Evolutionary conservation across 2,888 invertebrate species (phyloP), one percentile per base, ranked within the genome.

Genomic region (Ophioninae sp.): DNA sequence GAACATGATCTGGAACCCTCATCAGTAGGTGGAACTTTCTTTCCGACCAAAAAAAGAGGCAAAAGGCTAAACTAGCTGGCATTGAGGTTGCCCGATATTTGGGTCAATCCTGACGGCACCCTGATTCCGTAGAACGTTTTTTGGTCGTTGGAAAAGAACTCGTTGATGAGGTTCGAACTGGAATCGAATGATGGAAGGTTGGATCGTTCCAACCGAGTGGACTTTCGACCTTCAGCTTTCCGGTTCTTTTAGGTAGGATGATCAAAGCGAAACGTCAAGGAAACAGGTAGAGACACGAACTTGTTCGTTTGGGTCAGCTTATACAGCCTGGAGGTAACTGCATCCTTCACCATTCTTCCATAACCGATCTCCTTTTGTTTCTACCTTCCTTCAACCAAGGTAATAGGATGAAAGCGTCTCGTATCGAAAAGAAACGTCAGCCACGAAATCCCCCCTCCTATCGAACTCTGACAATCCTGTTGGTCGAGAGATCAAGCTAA

Each of bases 141-240:
- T 69, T 80, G 51, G 51, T 79, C 64, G 39, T 17, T 75, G 67
- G 17, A 63, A 63, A 23, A 61, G 39, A 73, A 44, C 58, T 20
- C 41, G 8, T 41, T 39, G 20, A 64, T 17, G 37, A n/a, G 13
- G 20, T 78, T 30, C 41, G 17, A 56, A 56, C 6, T 44, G 63
- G 30, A 81, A 81, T 84, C 81, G 76, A 83, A 83, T 83, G 74
- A 81, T 65, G 51, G 65, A 63, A 68, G 64, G 37, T 44, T 69
- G 73, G 77, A 68, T 74, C 39, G 69, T 64, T 59, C 59, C 69
- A 3, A 73, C 77, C 68, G 81, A 83, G 69, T 23, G 59, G 44
- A 22, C 77, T n/a, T 61, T 65, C 64, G 68, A 71, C 79, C 59
- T 39, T 65, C 22, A 5, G 39, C 41, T 58, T 51, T 37, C 20